Evolutionary conservation across 2,113 vertebrate species (phyloP), one percentile per base, ranked within the genome.

Genomic region (Pluvianellus socialis): DNA sequence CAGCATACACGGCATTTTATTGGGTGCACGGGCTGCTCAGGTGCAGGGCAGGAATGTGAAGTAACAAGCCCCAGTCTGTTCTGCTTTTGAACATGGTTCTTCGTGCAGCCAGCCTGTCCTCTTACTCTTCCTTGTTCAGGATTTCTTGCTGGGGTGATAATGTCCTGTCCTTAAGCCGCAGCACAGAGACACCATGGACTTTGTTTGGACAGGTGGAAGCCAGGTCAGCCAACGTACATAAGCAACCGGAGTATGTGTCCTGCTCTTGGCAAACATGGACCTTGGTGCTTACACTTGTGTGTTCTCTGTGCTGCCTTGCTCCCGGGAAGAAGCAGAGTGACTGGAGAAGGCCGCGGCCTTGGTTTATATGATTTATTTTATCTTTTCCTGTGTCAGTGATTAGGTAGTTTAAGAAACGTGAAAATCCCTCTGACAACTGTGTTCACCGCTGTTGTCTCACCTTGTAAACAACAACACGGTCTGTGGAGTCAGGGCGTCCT

Each of bases 1-100:
- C 12, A 45, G 49, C 18, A 2, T 6, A 28, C 1, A 0, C 2
- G 2, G 70, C 0, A 0, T 91, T 90, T 26, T 38, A 9, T 16
- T 76, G 33, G 0, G 0, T 92, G 28, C 44, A 2, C 4, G 19
- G 27, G 33, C 68, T 92, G 72, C 68, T 80, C 45, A 13, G 42
- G 23, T 55, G n/a, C 56, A n/a, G 65, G 67, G 72, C 47, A 42
- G 47, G 59, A 84, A 35, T 0, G 0, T 58, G 59, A 83, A 70
- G n/a, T 42, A 38, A 59, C 45, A 84, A 63, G 47, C 50, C 30
- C 12, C 26, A 14, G 9, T 88, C 67, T 86, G 33, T 58, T 50
- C 12, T 42, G 26, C 63, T 68, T 7, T 10, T 76, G 42, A 56
- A 58, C 0, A 0, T 16, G 3, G 8, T 17, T 87, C 47, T 81